phyloP scores from a whole-genome alignment of 1,140 invertebrate genomes.

The Zaprionus kolodkinae region DNA sequence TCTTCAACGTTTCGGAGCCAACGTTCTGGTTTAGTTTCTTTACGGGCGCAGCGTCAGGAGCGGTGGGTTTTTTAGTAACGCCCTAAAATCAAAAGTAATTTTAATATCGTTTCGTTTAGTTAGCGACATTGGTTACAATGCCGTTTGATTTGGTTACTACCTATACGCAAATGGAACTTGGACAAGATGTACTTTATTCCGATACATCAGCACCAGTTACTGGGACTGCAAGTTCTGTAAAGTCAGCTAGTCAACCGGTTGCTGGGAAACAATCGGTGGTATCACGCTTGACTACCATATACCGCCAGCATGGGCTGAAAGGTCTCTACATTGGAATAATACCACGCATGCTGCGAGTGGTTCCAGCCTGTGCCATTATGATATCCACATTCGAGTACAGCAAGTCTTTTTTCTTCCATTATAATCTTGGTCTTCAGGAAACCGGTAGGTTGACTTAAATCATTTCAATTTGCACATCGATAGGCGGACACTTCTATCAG shows the following conservation, averaged over 20 bases:
- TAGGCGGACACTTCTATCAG: not conserved
- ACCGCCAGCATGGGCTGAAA: slow-evolving; percentile 88
- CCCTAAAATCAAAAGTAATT: not conserved
- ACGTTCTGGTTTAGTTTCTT: slow-evolving; percentile 93
- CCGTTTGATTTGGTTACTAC: slow-evolving; percentile 99
- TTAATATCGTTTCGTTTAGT: slow-evolving; percentile 85
- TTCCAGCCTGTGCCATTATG: slow-evolving; percentile 99
- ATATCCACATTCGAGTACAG: slow-evolving; percentile 97
- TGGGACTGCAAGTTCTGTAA: not conserved
- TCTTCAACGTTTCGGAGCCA: slow-evolving; percentile 87
- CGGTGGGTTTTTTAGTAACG: slow-evolving; percentile 88
- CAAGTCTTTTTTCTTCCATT: slow-evolving; percentile 92
- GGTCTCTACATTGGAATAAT: slow-evolving; percentile 93
- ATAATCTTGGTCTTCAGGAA: slow-evolving; percentile 81
- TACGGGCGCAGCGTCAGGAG: slow-evolving; percentile 93
- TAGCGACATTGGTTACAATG: slow-evolving; percentile 95
- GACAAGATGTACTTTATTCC: slow-evolving; percentile 91
- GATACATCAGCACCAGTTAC: slow-evolving; percentile 83
- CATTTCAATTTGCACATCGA: slow-evolving; percentile 6
- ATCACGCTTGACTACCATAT: slow-evolving; percentile 87
- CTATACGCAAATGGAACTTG: slow-evolving; percentile 98
- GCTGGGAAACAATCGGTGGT: slow-evolving; percentile 79
- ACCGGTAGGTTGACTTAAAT: slow-evolving; percentile 40
- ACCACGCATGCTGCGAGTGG: slow-evolving; percentile 95
- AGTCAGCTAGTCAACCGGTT: no score